phyloP scores from a whole-genome alignment of 92 coral and sea anemone genomes.

The Epizoanthus scotinus region DNA sequence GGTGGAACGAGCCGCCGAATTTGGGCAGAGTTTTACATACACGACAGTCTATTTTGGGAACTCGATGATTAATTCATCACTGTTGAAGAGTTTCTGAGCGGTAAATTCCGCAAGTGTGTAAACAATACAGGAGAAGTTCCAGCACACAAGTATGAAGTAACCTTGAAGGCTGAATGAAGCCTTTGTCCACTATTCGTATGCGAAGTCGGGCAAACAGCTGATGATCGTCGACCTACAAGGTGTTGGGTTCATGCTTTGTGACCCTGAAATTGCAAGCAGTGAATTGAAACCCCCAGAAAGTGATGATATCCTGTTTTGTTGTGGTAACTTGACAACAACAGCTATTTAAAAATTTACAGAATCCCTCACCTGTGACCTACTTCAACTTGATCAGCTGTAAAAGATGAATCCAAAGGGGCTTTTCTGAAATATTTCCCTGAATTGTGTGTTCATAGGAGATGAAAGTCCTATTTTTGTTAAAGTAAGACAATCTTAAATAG shows the following conservation, averaged over 20 bases:
- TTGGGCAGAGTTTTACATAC: conserved; percentile 11
- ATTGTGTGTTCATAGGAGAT: too few species aligned
- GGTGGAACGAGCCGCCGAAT: conserved; percentile 1
- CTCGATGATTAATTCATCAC: not conserved
- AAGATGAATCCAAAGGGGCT: not conserved
- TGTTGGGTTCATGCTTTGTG: conserved; percentile 34
- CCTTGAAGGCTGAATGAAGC: conserved; percentile 22
- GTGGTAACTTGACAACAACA: conserved; percentile 31
- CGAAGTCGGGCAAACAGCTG: conserved; percentile 24
- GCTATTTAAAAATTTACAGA: conserved; percentile 29
- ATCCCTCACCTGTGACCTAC: conserved; percentile 29
- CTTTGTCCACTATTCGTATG: conserved; percentile 24
- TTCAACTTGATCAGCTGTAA: conserved; percentile 5
- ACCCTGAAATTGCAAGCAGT: conserved; percentile 38
- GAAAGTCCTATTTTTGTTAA: too few species aligned
- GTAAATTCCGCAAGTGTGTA: conserved; percentile 17
- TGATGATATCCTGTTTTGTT: conserved; percentile 33
- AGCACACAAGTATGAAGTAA: conserved; percentile 8
- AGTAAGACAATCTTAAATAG: too few species aligned
- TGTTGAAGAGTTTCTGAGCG: conserved; percentile 8
- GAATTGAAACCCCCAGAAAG: not conserved
- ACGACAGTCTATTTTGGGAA: not conserved
- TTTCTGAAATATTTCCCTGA: too few species aligned
- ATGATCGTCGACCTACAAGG: conserved; percentile 41
- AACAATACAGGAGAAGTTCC: conserved; percentile 33